phyloP scores from a whole-genome alignment of 2,888 invertebrate genomes.

The Mythimna lalbum region DNA sequence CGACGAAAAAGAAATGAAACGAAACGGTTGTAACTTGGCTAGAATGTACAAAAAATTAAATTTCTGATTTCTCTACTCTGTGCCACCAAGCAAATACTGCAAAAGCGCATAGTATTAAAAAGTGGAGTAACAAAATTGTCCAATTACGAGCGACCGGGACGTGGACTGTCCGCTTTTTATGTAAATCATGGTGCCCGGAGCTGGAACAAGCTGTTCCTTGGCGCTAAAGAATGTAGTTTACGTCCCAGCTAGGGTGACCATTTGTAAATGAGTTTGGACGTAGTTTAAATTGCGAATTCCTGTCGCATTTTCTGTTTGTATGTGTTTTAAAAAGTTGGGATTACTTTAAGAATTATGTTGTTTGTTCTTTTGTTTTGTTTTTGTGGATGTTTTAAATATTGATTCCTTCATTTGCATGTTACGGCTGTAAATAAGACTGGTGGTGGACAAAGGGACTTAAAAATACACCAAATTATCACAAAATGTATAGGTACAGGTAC shows the following conservation, averaged over 20 bases:
- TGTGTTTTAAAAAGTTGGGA: conserved; percentile 51
- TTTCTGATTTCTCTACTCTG: conserved; percentile 5
- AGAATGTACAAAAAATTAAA: too few species aligned
- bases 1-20: too few species aligned
- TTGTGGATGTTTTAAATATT: neutral
- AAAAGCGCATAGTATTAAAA: conserved; percentile 58
- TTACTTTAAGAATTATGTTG: conserved; percentile 43
- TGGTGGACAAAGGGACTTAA: too few species aligned
- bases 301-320: conserved; percentile 53
- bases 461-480: too few species aligned
- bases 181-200: conserved; percentile 57
- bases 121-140: conserved; percentile 60
- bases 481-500: too few species aligned
- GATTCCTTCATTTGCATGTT: neutral
- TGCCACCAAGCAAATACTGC: conserved; percentile 48
- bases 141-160: conserved; percentile 57
- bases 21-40: too few species aligned
- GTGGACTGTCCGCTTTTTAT: conserved; percentile 61
- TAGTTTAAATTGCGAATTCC: conserved; percentile 57
- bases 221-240: conserved; percentile 57
- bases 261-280: conserved; percentile 59
- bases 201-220: conserved; percentile 60
- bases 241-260: conserved; percentile 56
- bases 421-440: neutral
- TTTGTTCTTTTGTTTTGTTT: conserved; percentile 16